A percentile compares a stretch with the other conserved stretches of the same genome.
Conservation (phyloP, 2,113 vertebrate genomes). For the Chaetura pelagica region DNA sequence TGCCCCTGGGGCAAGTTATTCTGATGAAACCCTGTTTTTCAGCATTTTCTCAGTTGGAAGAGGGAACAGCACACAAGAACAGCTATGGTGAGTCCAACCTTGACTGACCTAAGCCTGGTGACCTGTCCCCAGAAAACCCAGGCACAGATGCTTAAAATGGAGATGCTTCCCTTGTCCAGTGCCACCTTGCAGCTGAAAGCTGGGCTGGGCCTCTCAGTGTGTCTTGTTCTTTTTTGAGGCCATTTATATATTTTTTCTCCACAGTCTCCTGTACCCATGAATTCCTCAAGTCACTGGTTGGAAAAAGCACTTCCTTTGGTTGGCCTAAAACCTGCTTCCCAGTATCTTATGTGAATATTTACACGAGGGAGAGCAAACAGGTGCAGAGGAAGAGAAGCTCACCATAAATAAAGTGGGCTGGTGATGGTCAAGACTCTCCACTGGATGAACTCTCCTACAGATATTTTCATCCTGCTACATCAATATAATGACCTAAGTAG, state of each 20-base stretch:
- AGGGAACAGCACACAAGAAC: background rate
- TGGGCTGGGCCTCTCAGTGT: background rate
- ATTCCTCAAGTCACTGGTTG: background rate
- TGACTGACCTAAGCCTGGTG: background rate
- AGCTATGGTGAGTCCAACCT: background rate
- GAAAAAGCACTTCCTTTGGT: slow-evolving; percentile 24
- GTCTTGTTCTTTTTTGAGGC: background rate
- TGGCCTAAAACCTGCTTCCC: background rate
- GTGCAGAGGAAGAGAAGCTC: background rate
- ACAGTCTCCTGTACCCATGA: background rate
- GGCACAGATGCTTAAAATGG: background rate
- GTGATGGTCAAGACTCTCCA: background rate
- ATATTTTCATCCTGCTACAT: background rate
- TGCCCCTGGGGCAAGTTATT: background rate
- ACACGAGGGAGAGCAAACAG: background rate
- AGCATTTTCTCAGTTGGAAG: background rate
- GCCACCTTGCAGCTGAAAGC: background rate
- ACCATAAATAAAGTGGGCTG: background rate
- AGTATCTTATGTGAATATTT: background rate
- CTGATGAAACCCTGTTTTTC: background rate
- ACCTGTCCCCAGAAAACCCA: background rate
- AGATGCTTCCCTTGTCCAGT: background rate
- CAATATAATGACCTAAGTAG: background rate
- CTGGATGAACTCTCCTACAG: background rate
- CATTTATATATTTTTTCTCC: background rate